Evolutionary conservation across 2,797 vertebrate genomes (phyloP), one percentile per base, ranked within the genome.

Genomic region (Sebastes dallii): DNA sequence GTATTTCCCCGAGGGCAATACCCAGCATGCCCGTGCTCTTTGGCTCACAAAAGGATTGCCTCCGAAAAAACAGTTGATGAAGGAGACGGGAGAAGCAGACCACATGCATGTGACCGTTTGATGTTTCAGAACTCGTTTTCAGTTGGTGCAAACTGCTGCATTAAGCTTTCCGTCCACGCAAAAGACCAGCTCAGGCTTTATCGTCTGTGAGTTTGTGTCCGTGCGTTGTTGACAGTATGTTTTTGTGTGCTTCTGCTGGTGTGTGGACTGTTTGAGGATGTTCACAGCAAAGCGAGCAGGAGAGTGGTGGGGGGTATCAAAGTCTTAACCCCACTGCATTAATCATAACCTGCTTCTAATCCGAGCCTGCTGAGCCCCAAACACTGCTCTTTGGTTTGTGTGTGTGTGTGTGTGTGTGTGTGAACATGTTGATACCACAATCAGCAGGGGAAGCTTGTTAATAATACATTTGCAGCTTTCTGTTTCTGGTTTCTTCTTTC

Each of bases 321-420:
- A 96, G 91, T 94, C 87, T 94, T 95, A 95, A 92, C 93, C 93
- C 84, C 91, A 80, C 89, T 96, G 60, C 86, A 94, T 96, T 95
- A 95, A 88, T 96, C 94, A 96, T 94, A 85, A 84, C 89, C 81
- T 92, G 92, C 94, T 93, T 95, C 93, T 95, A 96, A 96, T 94
- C 92, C 90, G 91, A 88, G 88, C 81, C 87, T 78, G 93, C 87
- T 82, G 93, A 87, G 88, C 87, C 77, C 84, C 80, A 86, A 87
- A 93, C 86, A 68, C 87, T 77, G 86, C 61, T 81, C 87, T 88
- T 67, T 83, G 85, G 83, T 87, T 30, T 73, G 61, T 80, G 32
- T 77, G 46, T 61, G 24, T 25, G 25, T 27, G 27, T 73, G 25
- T 27, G 27, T 73, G 61, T 71, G 27, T 60, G 62, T 42, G 74